Evolutionary conservation across 2,797 vertebrate genomes (phyloP), one percentile per base, ranked within the genome.

Genomic region (Spinibarbus caldwelli): DNA sequence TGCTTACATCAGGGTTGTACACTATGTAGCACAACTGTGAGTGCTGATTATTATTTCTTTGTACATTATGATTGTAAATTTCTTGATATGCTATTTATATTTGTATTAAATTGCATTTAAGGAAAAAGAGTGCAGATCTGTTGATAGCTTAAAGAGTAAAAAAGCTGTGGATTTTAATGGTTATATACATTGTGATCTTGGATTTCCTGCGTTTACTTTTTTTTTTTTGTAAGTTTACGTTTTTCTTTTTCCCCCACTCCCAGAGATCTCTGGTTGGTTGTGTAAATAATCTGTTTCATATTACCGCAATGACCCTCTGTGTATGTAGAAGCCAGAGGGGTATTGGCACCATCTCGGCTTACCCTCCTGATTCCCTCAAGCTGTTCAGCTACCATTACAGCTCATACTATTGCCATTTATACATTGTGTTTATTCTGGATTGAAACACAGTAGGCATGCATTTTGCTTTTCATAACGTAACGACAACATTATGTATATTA

Each of bases 211-310:
- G 21, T 72, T 77, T 71, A 6, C 49, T 54, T 70, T 38, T 21
- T 23, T 14, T 12, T 14, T 2, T 26, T 73, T 49, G 5, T 23
- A 10, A 23, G 47, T 26, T 38, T n/a, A 8, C 34, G 0, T 26
- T 78, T 47, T 84, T 68, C n/a, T 80, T 68, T 52, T 77, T 23
- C 68, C 54, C 78, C 67, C 72, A 66, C 38, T 85, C 70, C 78
- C 78, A 83, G 80, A 84, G 82, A 88, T 82, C 80, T 87, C 78
- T 88, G 49, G 73, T 76, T 82, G 80, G 78, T 87, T 84, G 83
- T 87, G 87, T 88, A 89, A 88, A 87, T 86, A 80, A 85, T 89
- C 87, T 82, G 80, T 87, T 86, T 88, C 71, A 87, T 85, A 87
- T 89, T 82, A 87, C 87, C 38, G 57, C 87, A 82, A 78, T 80